Evolutionary conservation across 2,113 vertebrate species (phyloP), one percentile per base, ranked within the genome.

Genomic region (Struthio camelus): DNA sequence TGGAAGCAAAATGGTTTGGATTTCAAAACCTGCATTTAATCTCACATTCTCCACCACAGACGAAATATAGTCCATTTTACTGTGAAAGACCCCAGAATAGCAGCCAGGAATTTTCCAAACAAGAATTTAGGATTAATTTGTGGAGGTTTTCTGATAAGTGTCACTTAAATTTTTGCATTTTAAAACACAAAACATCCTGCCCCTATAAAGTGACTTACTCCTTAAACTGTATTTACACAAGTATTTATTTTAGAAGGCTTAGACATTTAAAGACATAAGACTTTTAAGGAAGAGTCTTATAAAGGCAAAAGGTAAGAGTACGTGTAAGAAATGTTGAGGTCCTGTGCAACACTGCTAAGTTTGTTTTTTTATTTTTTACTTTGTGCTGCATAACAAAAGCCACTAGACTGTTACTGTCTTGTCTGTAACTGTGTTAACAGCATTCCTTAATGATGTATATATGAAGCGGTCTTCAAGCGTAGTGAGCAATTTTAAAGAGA

Each of bases 401-500:
- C 97, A 97, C 97, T 98, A 97, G 97, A 98, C 96, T 98, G 97
- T 98, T 98, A 97, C 80, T 97, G 98, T 98, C 96, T 96, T 97
- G 97, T 98, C 97, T 97, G 96, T 98, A 97, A 97, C 76, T 81
- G 96, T 98, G 98, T 98, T 97, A 97, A 97, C 96, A 97, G 90
- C 96, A 97, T 98, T 98, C 95, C 95, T 97, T 97, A 97, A 92
- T 89, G 87, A 97, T 98, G 97, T 98, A 98, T 97, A 98, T 98
- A 98, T 97, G 88, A 89, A 97, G 90, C 96, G 95, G 95, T 98
- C 97, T 98, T 98, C 97, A 98, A 97, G 82, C 73, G 76, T 81
- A 94, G 82, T 76, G 81, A 97, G 96, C 14, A 77, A 94, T 96
- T 97, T 96, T 96, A 96, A 98, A 98, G 97, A 97, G 98, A 98